Conservation (phyloP, 2,113 vertebrate genomes). For the Gulo gulo region DNA sequence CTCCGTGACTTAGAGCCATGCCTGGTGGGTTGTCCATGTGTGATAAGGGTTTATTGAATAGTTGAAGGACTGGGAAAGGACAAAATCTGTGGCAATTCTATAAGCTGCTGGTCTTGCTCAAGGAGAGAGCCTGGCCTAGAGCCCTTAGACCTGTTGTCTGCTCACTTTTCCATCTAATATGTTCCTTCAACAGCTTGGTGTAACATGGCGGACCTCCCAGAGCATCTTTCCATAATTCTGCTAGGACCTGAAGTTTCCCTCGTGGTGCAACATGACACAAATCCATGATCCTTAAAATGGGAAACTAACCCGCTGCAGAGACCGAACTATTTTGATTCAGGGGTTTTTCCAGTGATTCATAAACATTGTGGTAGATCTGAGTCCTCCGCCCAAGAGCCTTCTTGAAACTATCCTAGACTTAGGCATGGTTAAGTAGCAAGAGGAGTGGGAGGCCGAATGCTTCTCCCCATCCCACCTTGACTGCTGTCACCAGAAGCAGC, state of each 20-base stretch:
- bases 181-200: not conserved
- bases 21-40: not conserved
- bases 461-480: not conserved
- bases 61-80: not conserved
- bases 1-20: not conserved
- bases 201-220: fast-evolving
- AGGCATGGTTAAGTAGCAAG: not conserved
- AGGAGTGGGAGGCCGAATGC: not conserved
- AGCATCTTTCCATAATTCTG: too few relatives aligned
- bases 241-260: not conserved
- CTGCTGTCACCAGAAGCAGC: not conserved
- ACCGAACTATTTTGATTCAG: not conserved
- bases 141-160: not conserved
- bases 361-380: not conserved
- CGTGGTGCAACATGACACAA: not conserved
- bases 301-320: not conserved
- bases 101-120: not conserved
- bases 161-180: not conserved
- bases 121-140: not conserved
- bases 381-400: not conserved
- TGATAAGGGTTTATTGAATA: not conserved
- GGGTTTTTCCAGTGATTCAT: not conserved
- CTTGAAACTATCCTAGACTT: not conserved
- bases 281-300: not conserved
- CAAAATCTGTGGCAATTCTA: not conserved